phyloP scores from a whole-genome alignment of 2,113 vertebrate species.

The Urocynchramus pylzowi region DNA sequence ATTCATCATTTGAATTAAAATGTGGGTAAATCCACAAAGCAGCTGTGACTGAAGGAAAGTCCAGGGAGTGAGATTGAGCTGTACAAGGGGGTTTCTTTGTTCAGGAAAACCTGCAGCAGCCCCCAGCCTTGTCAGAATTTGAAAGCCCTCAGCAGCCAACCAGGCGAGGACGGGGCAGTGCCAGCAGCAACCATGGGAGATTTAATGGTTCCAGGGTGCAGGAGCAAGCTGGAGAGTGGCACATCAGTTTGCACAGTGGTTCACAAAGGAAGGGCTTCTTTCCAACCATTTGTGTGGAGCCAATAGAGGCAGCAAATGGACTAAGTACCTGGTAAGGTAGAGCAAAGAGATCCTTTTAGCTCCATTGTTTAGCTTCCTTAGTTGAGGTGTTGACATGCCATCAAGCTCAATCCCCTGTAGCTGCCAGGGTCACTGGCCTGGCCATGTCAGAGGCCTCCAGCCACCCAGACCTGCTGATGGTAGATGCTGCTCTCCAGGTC shows the following conservation, averaged over 20 bases:
- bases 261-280: background rate
- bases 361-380: background rate
- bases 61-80: background rate
- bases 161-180: fast-evolving
- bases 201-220: background rate
- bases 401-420: background rate
- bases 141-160: background rate
- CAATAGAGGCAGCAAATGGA: background rate
- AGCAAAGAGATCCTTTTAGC: background rate
- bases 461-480: background rate
- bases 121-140: background rate
- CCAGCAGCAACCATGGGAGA: background rate
- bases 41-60: background rate
- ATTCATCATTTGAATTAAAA: background rate
- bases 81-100: background rate
- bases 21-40: background rate
- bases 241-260: background rate
- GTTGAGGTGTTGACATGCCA: background rate
- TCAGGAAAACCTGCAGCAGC: background rate
- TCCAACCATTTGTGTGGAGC: background rate
- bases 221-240: background rate
- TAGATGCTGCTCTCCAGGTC: background rate
- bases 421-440: background rate
- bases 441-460: background rate
- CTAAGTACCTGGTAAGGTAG: background rate